Conservation (phyloP, 2,113 vertebrate species). For the Sturnira hondurensis region DNA sequence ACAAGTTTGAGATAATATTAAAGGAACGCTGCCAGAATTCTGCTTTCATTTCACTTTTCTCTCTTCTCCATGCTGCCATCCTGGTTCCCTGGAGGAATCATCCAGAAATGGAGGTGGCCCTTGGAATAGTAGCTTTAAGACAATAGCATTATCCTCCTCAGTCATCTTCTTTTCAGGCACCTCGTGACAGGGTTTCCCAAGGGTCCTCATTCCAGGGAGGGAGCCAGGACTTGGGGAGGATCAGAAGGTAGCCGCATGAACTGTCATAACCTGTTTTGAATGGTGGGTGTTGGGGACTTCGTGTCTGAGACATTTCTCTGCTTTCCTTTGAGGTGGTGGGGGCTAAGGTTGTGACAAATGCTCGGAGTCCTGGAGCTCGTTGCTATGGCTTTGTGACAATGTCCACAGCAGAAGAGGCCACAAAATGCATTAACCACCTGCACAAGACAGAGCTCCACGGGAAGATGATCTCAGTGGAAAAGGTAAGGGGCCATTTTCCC, state of each 20-base stretch:
- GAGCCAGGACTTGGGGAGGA: fast-evolving
- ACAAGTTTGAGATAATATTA: not conserved
- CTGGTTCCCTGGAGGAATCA: too few relatives aligned
- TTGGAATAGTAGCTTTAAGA: not conserved
- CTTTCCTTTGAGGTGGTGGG: constrained; percentile 89
- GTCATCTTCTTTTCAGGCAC: not conserved
- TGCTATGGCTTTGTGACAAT: constrained; percentile 99
- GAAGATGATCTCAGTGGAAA: constrained; percentile 97
- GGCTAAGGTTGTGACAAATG: constrained; percentile 97
- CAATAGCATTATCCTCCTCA: not conserved
- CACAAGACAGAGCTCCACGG: constrained; percentile 96
- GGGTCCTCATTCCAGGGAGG: not conserved
- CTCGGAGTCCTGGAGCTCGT: constrained; percentile 94
- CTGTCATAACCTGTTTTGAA: fast-evolving
- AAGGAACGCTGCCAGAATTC: not conserved
- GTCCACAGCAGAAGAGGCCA: constrained; percentile 93
- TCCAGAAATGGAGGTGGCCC: too few relatives aligned
- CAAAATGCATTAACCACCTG: constrained; percentile 92
- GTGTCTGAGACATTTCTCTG: not conserved
- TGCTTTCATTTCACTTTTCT: not conserved
- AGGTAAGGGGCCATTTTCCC: constrained; percentile 78
- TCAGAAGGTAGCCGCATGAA: not conserved
- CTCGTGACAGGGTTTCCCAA: not conserved
- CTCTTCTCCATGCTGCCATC: not conserved
- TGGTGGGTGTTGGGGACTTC: not conserved